Evolutionary conservation across 2,888 invertebrate genomes (phyloP).

Genomic region (Scelioninae gen. 1): DNA sequence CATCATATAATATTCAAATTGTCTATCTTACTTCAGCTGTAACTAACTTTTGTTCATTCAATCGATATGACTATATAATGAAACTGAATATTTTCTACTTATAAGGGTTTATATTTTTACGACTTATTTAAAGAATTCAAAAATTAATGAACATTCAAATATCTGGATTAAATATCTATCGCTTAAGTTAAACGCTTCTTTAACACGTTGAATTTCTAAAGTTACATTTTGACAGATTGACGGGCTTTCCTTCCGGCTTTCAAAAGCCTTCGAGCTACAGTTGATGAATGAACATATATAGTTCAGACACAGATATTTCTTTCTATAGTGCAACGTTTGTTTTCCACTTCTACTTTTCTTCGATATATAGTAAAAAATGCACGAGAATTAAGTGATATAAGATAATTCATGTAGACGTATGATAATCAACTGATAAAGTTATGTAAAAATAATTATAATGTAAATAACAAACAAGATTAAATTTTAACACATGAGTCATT

Average conservation of each 20-base stretch:
- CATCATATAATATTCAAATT: too few species aligned
- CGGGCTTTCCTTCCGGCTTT: conserved; percentile 42
- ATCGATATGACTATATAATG: too few species aligned
- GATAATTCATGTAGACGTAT: neutral
- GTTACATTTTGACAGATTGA: conserved; percentile 53
- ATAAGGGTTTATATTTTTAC: neutral
- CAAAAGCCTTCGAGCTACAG: conserved; percentile 44
- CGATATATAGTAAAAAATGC: conserved; percentile 27
- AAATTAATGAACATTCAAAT: neutral
- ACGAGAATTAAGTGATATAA: neutral
- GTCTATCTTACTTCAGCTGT: too few species aligned
- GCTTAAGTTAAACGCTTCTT: conserved; percentile 35
- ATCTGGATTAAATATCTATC: conserved; percentile 17
- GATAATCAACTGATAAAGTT: neutral
- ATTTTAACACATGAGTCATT: too few species aligned
- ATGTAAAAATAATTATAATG: neutral
- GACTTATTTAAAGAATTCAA: neutral
- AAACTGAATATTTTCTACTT: neutral
- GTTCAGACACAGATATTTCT: conserved; percentile 42
- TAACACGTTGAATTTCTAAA: conserved; percentile 27
- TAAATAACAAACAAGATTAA: too few species aligned
- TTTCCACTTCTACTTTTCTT: neutral
- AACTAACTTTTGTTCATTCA: too few species aligned
- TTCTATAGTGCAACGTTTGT: conserved; percentile 24
- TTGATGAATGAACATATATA: conserved; percentile 56